Evolutionary conservation across 1,140 invertebrate species (phyloP).

Genomic region (Drosophila suzukii): DNA sequence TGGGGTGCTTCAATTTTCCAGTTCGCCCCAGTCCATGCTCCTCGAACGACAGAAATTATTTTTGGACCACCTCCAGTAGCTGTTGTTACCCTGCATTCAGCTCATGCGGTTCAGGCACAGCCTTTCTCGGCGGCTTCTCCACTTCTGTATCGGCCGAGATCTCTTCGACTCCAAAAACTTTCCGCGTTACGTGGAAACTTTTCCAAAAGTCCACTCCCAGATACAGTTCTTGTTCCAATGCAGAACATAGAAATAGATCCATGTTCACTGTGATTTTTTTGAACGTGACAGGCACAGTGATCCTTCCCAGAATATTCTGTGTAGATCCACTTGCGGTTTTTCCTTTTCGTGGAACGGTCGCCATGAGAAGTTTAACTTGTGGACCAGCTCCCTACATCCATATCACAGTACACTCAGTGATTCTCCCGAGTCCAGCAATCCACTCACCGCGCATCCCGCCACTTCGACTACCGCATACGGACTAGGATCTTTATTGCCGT

Average conservation of each 20-base stretch:
- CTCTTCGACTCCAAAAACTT: neutral
- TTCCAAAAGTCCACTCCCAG: conserved; percentile 2
- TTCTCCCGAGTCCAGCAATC: too few relatives aligned
- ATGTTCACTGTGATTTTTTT: neutral
- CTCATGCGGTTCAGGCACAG: neutral
- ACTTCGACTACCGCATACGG: too few relatives aligned
- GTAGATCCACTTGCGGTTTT: neutral
- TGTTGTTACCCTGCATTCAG: neutral
- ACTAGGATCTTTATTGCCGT: too few relatives aligned
- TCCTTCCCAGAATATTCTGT: neutral
- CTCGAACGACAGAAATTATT: neutral
- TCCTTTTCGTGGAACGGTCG: neutral
- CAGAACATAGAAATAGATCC: neutral
- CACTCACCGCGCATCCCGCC: too few relatives aligned
- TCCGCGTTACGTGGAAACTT: neutral
- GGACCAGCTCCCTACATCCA: too few relatives aligned
- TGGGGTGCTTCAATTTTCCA: neutral
- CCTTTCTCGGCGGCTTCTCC: too few relatives aligned
- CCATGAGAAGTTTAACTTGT: too few relatives aligned
- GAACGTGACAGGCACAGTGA: too few relatives aligned
- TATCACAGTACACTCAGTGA: too few relatives aligned
- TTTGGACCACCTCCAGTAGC: neutral
- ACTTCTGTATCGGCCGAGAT: neutral
- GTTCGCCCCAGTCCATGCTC: neutral
- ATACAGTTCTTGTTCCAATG: neutral